A percentile compares a stretch with the other conserved stretches of the same genome.
phyloP scores from a whole-genome alignment of 2,888 invertebrate species.

The Sylvicola cinctus region DNA sequence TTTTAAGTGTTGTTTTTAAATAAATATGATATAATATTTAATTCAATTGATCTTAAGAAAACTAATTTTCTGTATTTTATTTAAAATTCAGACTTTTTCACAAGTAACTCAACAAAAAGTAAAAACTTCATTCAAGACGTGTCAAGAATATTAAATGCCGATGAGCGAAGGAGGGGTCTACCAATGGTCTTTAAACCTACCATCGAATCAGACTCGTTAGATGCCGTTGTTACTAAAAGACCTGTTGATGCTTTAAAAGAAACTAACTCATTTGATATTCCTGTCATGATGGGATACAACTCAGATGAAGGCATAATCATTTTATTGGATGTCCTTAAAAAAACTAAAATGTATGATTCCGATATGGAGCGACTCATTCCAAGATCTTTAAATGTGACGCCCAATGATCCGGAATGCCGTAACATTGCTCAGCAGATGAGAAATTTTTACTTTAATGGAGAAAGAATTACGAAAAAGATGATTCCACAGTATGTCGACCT shows the following conservation, averaged over 20 bases:
- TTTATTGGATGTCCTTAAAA: too few relatives aligned
- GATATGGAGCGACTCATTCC: conserved; percentile 10
- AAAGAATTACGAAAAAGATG: conserved; percentile 18
- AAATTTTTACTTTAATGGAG: conserved; percentile 27
- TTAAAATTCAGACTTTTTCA: not conserved
- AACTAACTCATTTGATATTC: too few relatives aligned
- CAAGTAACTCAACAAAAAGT: not conserved
- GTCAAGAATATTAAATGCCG: conserved; percentile 13
- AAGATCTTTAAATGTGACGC: conserved; percentile 7
- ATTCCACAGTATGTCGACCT: conserved; percentile 27
- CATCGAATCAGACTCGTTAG: conserved; percentile 14
- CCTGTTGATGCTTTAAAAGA: too few relatives aligned
- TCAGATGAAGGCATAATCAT: conserved; percentile 31
- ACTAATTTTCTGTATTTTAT: too few relatives aligned
- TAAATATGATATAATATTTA: too few relatives aligned
- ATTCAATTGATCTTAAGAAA: too few relatives aligned
- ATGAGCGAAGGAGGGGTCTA: conserved; percentile 17
- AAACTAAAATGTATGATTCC: conserved; percentile 11
- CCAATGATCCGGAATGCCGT: conserved; percentile 12
- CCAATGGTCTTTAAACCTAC: conserved; percentile 18
- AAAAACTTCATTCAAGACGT: not conserved
- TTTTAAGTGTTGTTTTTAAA: too few relatives aligned
- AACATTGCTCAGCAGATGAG: conserved; percentile 14
- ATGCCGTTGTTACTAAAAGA: not conserved
- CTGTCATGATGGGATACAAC: conserved; percentile 31